Evolutionary conservation across 2,888 invertebrate species (phyloP), one percentile per base, ranked within the genome.

Genomic region (Patella caerulea): DNA sequence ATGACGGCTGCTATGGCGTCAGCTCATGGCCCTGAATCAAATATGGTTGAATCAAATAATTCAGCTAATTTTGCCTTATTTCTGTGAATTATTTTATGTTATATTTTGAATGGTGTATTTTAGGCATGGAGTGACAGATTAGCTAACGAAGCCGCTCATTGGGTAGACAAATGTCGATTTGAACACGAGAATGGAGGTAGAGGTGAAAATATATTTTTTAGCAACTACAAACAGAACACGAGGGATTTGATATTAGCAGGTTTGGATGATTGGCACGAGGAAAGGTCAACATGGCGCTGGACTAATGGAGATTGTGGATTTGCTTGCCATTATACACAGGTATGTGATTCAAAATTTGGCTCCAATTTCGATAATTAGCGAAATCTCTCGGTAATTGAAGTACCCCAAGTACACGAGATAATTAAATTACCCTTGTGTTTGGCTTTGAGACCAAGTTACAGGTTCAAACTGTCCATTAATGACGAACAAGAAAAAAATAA

Each of bases 291-390:
- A 0, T 88, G 84, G 80, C 78, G 83, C 14, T 84, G 81, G 71
- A 82, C 85, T 45, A 77, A 9, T 34, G 75, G 24, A 19, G 78
- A 79, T 17, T 88, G 88, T 76, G 85, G 85, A 0, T 79, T 81
- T 7, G 85, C 87, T 2, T 88, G 88, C 72, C 88, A 88, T 69
- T 88, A 85, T 74, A 87, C 88, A 9, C 88, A 88, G 86, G 88
- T 87, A 79, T 45, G 45, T 0, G 0, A 1, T 45, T 9, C 45
- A 9, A 45, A 45, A 45, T 45, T 1, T 45, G 5, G 5, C 7
- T 34, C 4, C 4, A 5, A 34, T 34, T 34, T 34, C 0, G 4
- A 5, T 0, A 34, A 34, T 5, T 34, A 34, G 34, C 34, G 5
- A 34, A 34, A 34, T 34, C 34, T 34, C 3, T 3, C 34, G 0